phyloP scores from a whole-genome alignment of 2,113 vertebrate genomes.

The Myotis davidii region DNA sequence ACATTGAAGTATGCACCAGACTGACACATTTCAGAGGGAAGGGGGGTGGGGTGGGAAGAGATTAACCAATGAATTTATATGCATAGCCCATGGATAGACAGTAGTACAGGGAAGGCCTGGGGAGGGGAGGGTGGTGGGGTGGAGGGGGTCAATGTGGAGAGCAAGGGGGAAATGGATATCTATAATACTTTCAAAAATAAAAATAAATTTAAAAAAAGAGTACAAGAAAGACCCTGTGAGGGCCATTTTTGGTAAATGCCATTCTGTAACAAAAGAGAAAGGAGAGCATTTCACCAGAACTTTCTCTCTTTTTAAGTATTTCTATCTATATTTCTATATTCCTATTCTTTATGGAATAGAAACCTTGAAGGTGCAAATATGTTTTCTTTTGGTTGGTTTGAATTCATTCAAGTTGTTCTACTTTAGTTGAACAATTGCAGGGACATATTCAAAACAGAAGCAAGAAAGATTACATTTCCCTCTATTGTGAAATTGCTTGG shows the following conservation, averaged over 20 bases:
- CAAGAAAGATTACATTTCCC: neutral
- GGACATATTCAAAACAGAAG: neutral
- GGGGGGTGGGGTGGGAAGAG: no score
- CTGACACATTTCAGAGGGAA: no score
- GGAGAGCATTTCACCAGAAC: neutral
- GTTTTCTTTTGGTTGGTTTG: constrained; percentile 33
- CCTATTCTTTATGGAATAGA: neutral
- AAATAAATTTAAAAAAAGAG: neutral
- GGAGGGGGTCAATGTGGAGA: no score
- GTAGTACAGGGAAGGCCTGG: no score
- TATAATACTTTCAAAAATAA: no score
- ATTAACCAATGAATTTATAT: no score
- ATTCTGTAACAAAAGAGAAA: neutral
- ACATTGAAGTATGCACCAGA: no score
- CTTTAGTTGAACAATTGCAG: neutral
- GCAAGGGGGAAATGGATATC: no score
- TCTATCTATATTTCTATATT: neutral
- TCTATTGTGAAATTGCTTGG: neutral
- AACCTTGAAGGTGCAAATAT: neutral
- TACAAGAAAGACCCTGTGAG: neutral
- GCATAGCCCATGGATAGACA: no score
- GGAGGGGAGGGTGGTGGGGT: no score
- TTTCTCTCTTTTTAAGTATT: neutral
- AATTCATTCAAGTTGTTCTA: constrained; percentile 3
- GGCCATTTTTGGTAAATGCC: neutral